Percentiles rank a stretch among this genome's conserved stretches.
Conservation (phyloP, 2,888 invertebrate species). For the Tethea ocularis region DNA sequence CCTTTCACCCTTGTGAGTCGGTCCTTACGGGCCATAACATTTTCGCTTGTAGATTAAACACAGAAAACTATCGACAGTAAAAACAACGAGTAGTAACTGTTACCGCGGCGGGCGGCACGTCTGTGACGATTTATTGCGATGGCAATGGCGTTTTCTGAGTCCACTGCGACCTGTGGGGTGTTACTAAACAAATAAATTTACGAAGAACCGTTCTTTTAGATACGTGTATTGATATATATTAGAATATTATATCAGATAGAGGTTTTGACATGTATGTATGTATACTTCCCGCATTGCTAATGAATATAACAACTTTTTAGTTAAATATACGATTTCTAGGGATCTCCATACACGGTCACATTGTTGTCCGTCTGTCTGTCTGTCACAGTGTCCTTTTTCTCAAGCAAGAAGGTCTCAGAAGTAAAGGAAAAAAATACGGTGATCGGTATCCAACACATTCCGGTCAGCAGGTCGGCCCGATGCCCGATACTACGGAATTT, state of each 20-base stretch:
- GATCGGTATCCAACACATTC: no score
- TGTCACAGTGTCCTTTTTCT: no score
- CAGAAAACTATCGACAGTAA: constrained; percentile 63
- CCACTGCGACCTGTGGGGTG: constrained; percentile 56
- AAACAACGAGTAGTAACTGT: constrained; percentile 51
- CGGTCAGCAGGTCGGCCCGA: no score
- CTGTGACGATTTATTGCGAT: constrained; percentile 69
- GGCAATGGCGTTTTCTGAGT: constrained; percentile 65
- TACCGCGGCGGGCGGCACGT: constrained; percentile 48
- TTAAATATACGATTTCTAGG: no score
- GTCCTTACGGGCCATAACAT: constrained; percentile 33
- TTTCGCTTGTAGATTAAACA: constrained; percentile 51
- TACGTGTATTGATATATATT: constrained; percentile 66
- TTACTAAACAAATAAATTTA: constrained; percentile 73
- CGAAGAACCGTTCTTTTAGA: constrained; percentile 58
- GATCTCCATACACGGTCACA: no score
- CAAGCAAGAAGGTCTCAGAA: no score
- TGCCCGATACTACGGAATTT: no score
- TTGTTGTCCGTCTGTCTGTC: no score
- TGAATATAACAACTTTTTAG: no score
- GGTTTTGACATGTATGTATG: constrained; percentile 49
- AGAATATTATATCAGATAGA: constrained; percentile 65
- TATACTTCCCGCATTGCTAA: no score
- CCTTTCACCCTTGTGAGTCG: constrained; percentile 9
- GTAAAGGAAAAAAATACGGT: no score